Base-by-base conservation (phyloP, 2,113 vertebrate genomes). In the Tautogolabrus adspersus region DNA sequence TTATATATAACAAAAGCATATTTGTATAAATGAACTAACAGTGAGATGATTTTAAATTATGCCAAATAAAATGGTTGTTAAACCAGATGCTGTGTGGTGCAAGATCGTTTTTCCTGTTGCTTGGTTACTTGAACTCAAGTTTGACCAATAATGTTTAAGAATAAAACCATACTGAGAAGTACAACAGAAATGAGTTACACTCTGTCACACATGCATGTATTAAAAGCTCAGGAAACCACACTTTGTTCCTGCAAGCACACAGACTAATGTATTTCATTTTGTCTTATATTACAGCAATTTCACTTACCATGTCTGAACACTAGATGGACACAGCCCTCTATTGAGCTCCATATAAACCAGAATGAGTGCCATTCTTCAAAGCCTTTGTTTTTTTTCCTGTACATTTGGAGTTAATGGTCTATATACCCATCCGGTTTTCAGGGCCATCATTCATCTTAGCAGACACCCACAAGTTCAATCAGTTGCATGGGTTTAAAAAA, bases 1-100 rank as follows among this genome's bases (percentile, higher is more conserved):
- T 93, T 94, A 93, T 93, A 93, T 92, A 92, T 93, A 93, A 91
- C 93, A 92, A 92, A 88, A 92, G 65, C 91, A 91, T 92, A 94
- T 93, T 94, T 95, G 94, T 96, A 94, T 93, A 93, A 95, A 94
- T 94, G 91, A 89, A 94, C 96, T 96, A 96, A 96, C 93, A 85
- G 91, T 93, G 88, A 94, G 87, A 94, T 93, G 87, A 94, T 93
- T 91, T 93, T 94, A 94, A 96, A 95, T 96, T 94, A 95, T 95
- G 91, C 86, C 34, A 91, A 95, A 94, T 95, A 94, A 94, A 95
- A 89, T 87, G 73, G 84, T 92, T 89, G 83, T 91, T 87, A 77
- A 90, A 82, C 88, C 88, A 79, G 54, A 57, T 2, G 6, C 19
- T 57, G 18, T 12, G 26, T 49, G n/a, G 26, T 46, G 16, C 13